Evolutionary conservation across 2,888 invertebrate species (phyloP), one percentile per base, ranked within the genome.

Genomic region (Cheilosia urbana): DNA sequence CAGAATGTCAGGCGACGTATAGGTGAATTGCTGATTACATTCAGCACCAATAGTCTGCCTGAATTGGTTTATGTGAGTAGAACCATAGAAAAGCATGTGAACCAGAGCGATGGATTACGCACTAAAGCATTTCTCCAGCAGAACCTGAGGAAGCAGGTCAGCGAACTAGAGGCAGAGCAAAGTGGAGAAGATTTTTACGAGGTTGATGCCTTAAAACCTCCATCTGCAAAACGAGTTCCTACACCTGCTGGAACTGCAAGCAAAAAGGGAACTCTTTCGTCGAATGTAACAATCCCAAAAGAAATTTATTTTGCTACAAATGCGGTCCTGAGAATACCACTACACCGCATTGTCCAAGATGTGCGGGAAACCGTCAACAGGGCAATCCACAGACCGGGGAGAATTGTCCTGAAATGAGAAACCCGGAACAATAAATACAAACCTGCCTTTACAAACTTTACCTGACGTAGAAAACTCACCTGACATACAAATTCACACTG

Each of bases 21-120:
- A 6, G 58, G 58, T 7, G 58, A 58, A 34, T 21, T 40, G 2
- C 21, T 58, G 11, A 58, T 58, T n/a, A 42, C 40, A 11, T 40
- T 21, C 21, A 4, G 40, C 11, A 60, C 40, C 13, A n/a, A 21
- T 9, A 60, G 58, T n/a, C 2, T 60, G 2, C 40, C 58, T 2
- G 58, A 60, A 13, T 42, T 60, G 58, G 40, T 60, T 15, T 42
- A 40, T 9, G 15, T 42, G 1, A 42, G 58, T 15, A 4, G 24
- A 0, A 58, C 9, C 2, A 42, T 58, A 13, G 58, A 58, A 40
- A 58, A 58, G 11, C 40, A 40, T 4, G 40, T 40, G 0, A 40
- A 21, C 13, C 11, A 55, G 9, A 6, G 2, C 2, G n/a, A 13
- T n/a, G 15, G 34, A 2, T 11, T 2, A 7, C 47, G 47, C 5